Percentiles rank a stretch among this genome's conserved stretches.
phyloP scores from a whole-genome alignment of 2,888 invertebrate species.

The Dascillus cervinus region DNA sequence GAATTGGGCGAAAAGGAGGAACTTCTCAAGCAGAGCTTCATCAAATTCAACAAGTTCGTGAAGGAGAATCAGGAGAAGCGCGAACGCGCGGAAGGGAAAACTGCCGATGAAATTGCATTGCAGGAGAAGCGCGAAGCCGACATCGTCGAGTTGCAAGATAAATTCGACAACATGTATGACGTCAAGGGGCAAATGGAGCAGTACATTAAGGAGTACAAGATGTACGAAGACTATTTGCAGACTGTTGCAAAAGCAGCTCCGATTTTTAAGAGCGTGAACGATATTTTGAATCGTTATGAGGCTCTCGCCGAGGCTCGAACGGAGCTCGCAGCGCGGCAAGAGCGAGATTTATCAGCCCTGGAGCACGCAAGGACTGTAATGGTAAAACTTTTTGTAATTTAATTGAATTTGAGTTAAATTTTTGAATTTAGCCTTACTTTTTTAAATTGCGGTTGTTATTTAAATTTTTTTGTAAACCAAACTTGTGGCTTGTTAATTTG shows the following conservation, averaged over 20 bases:
- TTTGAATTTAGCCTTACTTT: constrained; percentile 1
- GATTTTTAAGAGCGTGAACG: constrained; percentile 52
- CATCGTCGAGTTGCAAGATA: constrained; percentile 45
- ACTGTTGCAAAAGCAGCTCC: constrained; percentile 47
- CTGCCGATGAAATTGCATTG: constrained; percentile 47
- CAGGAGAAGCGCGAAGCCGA: constrained; percentile 45
- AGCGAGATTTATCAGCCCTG: constrained; percentile 48
- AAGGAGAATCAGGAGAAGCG: constrained; percentile 59
- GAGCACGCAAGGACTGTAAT: constrained; percentile 53
- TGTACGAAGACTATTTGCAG: constrained; percentile 55
- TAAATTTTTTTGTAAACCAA: too few relatives aligned
- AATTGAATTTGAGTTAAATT: neutral
- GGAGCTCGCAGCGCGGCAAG: constrained; percentile 49
- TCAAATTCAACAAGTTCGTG: constrained; percentile 57
- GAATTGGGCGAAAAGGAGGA: constrained; percentile 48
- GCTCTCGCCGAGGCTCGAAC: constrained; percentile 53
- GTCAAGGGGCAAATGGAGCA: constrained; percentile 50
- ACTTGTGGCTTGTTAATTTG: too few relatives aligned
- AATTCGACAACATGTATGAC: constrained; percentile 44
- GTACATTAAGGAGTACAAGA: constrained; percentile 50
- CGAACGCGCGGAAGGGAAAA: constrained; percentile 52
- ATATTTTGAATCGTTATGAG: constrained; percentile 58
- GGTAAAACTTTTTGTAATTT: constrained; percentile 16
- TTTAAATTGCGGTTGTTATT: neutral
- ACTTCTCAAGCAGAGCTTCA: constrained; percentile 50